Percentiles rank a stretch among this genome's conserved stretches.
Conservation (phyloP, 2,113 vertebrate species). For the Cairina moschata region DNA sequence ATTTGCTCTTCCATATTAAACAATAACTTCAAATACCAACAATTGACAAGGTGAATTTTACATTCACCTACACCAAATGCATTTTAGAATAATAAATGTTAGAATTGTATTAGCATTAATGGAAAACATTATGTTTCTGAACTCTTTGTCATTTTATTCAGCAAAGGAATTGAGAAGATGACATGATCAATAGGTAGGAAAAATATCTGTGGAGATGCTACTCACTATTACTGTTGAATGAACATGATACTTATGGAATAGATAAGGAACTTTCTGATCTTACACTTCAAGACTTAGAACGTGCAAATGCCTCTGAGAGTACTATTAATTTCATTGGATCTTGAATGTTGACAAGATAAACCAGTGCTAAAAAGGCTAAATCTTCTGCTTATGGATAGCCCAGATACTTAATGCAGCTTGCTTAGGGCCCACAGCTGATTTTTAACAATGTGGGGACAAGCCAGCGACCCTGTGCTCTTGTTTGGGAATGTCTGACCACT, state of each 20-base stretch:
- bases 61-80: not conserved
- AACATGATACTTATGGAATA: not conserved
- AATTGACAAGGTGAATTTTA: not conserved
- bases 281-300: not conserved
- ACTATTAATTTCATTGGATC: not conserved
- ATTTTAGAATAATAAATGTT: not conserved
- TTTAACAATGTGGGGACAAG: constrained; percentile 30
- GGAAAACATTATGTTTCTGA: not conserved
- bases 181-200: not conserved
- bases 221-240: not conserved
- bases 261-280: constrained; percentile 40
- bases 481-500: constrained; percentile 34
- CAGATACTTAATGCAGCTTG: not conserved
- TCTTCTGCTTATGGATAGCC: not conserved
- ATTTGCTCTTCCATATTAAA: not conserved
- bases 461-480: not conserved
- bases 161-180: constrained; percentile 10
- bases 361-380: not conserved
- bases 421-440: constrained; percentile 9
- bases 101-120: not conserved
- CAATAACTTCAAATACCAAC: not conserved
- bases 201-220: not conserved
- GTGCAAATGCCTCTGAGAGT: not conserved
- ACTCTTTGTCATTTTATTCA: not conserved
- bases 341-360: not conserved